Percentiles rank a stretch among this genome's conserved stretches.
These are phyloP conservation scores for Brassicogethes aeneus DNA, from an alignment of 2,888 invertebrate species.

Conservation along the genomic window DNA sequence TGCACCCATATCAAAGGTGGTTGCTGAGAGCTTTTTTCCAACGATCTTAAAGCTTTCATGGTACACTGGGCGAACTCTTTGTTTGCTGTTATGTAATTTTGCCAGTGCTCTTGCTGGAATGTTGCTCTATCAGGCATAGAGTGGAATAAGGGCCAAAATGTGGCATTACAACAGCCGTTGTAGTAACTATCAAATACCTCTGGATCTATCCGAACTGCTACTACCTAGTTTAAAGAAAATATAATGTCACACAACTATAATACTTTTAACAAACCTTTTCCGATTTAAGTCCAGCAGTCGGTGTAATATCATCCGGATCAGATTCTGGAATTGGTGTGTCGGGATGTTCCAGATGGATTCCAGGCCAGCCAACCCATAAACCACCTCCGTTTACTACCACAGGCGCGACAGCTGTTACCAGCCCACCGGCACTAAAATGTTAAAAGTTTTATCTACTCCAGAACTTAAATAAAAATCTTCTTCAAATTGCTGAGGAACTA, in stretches of 20 bases:
- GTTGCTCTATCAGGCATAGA: conserved; percentile 86
- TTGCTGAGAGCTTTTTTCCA: conserved; percentile 44
- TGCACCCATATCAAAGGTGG: conserved; percentile 85
- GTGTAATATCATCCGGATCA: conserved; percentile 75
- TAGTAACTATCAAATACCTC: conserved; percentile 77
- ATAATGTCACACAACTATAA: conserved; percentile 19
- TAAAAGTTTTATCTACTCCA: too few species aligned
- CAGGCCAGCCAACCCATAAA: conserved; percentile 89
- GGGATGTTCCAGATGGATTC: conserved; percentile 69
- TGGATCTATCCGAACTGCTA: conserved; percentile 70
- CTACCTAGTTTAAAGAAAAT: too few species aligned
- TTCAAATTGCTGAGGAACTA: too few species aligned
- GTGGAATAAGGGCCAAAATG: conserved; percentile 88
- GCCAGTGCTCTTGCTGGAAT: conserved; percentile 77
- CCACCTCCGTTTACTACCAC: conserved; percentile 79
- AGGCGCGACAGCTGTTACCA: conserved; percentile 86
- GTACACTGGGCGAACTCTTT: conserved; percentile 77
- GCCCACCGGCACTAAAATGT: conserved; percentile 69
- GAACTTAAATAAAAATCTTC: too few species aligned
- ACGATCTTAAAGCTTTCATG: conserved; percentile 52
- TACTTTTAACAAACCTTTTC: conserved; percentile 52
- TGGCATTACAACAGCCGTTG: conserved; percentile 87
- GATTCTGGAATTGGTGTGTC: conserved; percentile 78
- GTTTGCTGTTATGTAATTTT: conserved; percentile 69
- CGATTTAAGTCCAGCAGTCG: conserved; percentile 77